A percentile compares a stretch with the other conserved stretches of the same genome.
These are phyloP conservation scores for Cichladusa arquata DNA, from an alignment of 2,113 vertebrate species.

Conservation along the genomic window DNA sequence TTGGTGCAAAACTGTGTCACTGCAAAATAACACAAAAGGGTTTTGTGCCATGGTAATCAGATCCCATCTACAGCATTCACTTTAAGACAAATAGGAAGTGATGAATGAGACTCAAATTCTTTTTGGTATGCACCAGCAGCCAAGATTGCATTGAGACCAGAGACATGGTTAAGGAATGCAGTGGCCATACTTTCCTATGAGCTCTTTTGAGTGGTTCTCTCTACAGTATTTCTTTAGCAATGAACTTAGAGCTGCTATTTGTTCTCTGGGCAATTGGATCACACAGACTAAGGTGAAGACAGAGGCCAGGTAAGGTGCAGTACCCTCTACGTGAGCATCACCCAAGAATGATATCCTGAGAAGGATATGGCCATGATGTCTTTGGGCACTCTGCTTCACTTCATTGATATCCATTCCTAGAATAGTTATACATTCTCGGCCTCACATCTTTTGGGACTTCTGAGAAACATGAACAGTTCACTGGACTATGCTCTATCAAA, in stretches of 20 bases:
- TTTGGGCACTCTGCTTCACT: background rate
- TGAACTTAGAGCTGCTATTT: background rate
- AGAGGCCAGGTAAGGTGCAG: background rate
- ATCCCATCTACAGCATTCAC: constrained; percentile 10
- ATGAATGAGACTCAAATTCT: constrained; percentile 37
- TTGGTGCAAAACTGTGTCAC: constrained; percentile 27
- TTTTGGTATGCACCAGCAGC: constrained; percentile 20
- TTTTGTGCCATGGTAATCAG: constrained; percentile 6
- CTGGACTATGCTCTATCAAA: background rate
- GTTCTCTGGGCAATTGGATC: background rate
- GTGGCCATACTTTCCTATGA: background rate
- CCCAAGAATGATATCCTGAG: background rate
- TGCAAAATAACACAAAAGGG: background rate
- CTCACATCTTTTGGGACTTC: background rate
- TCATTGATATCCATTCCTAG: background rate
- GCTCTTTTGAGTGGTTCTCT: background rate
- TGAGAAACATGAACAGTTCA: background rate
- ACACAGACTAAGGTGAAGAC: background rate
- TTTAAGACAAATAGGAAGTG: constrained; percentile 52
- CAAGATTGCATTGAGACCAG: background rate
- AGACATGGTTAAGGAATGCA: background rate
- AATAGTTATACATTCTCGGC: background rate
- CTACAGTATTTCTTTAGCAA: background rate
- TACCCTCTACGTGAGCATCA: background rate
- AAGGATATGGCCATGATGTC: background rate